Evolutionary conservation across 2,888 invertebrate species (phyloP).

Genomic region (Dioctria linearis): DNA sequence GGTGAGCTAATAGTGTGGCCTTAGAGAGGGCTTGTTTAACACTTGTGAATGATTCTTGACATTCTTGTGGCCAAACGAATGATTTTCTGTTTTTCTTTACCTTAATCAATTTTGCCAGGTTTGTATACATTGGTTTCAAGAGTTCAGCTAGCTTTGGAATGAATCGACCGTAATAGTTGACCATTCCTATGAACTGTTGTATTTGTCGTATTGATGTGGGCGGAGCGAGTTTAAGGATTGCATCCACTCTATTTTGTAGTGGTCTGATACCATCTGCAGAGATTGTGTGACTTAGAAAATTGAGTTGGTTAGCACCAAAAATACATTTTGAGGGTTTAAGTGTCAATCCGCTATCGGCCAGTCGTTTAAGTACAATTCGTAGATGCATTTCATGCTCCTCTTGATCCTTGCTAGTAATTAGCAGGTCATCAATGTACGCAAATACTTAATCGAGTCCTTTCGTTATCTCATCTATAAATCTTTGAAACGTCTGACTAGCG

Average conservation of each 20-base stretch:
- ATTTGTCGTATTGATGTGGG: constrained; percentile 10
- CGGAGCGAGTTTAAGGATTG: background rate
- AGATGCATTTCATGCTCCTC: constrained; percentile 27
- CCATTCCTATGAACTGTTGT: constrained; percentile 10
- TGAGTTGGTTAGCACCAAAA: background rate
- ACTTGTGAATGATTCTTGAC: background rate
- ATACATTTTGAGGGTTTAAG: constrained; percentile 57
- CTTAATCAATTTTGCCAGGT: too few relatives aligned
- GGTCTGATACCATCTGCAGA: constrained; percentile 7
- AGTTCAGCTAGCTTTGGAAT: background rate
- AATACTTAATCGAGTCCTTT: constrained; percentile 59
- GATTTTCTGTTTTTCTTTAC: background rate
- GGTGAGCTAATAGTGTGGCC: constrained; percentile 64
- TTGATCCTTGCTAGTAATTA: constrained; percentile 58
- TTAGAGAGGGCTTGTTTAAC: constrained; percentile 20
- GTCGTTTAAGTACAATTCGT: constrained; percentile 51
- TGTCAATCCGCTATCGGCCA: constrained; percentile 38
- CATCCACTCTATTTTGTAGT: constrained; percentile 1
- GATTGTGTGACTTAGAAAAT: constrained; percentile 15
- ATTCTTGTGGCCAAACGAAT: background rate
- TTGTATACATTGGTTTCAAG: background rate
- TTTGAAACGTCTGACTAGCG: constrained; percentile 64
- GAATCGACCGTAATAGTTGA: background rate
- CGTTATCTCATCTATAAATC: constrained; percentile 63
- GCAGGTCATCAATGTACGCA: constrained; percentile 62